A percentile compares a stretch with the other conserved stretches of the same genome.
phyloP scores from a whole-genome alignment of 2,888 invertebrate species.

The Prenolepis imparis region DNA sequence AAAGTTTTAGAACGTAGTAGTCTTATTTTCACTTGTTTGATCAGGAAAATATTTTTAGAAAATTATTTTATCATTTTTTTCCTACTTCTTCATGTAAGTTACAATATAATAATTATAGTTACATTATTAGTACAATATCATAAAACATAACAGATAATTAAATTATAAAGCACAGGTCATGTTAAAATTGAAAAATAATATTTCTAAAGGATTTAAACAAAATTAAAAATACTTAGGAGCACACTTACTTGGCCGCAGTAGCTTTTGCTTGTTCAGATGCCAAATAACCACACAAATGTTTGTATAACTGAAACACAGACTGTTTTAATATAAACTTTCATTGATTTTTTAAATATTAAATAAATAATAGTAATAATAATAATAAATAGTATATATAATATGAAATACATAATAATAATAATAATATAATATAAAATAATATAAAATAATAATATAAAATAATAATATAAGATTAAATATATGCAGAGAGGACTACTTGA shows the following conservation, averaged over 20 bases:
- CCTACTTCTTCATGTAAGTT: background rate
- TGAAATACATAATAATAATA: too few relatives aligned
- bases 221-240: background rate
- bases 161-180: background rate
- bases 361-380: too few relatives aligned
- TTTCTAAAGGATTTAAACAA: background rate
- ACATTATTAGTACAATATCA: background rate
- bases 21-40: background rate
- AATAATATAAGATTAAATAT: background rate
- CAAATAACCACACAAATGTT: conserved; percentile 90
- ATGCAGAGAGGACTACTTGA: background rate
- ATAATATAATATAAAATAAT: too few relatives aligned
- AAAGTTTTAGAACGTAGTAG: background rate
- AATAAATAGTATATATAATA: too few relatives aligned
- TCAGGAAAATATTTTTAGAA: background rate
- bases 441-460: too few relatives aligned
- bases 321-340: conserved; percentile 1
- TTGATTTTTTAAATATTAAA: background rate
- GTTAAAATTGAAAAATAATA: background rate
- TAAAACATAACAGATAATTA: background rate
- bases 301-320: conserved; percentile 89
- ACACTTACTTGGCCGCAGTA: conserved; percentile 87
- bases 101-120: background rate
- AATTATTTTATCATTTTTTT: background rate
- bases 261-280: conserved; percentile 88